A percentile compares a stretch with the other conserved stretches of the same genome.
phyloP scores from a whole-genome alignment of 2,888 invertebrate genomes.

The Noctua janthe region DNA sequence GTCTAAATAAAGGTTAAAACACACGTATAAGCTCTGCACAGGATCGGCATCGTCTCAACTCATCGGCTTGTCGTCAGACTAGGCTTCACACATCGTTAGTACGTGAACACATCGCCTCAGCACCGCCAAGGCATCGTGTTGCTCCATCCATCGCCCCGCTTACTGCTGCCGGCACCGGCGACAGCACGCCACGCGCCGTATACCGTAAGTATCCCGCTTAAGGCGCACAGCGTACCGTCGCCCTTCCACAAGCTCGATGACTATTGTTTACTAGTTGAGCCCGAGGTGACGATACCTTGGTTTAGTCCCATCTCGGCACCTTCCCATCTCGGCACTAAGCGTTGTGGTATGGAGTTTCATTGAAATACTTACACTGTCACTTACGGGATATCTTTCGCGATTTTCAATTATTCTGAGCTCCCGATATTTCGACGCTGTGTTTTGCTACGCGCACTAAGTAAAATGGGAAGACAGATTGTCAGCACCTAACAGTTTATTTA shows the following conservation, averaged over 20 bases:
- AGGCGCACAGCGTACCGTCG: background rate
- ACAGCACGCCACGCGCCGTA: background rate
- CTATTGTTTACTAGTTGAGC: background rate
- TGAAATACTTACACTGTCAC: background rate
- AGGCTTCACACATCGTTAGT: background rate
- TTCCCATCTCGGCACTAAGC: too few relatives aligned
- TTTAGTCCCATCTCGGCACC: too few relatives aligned
- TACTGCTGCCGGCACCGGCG: background rate
- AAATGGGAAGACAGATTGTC: too few relatives aligned
- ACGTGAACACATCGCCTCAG: background rate
- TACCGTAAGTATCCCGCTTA: background rate
- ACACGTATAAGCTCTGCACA: background rate
- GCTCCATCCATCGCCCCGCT: background rate
- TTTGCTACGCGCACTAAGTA: too few relatives aligned
- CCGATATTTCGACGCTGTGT: too few relatives aligned
- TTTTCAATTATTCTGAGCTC: too few relatives aligned
- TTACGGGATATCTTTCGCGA: too few relatives aligned
- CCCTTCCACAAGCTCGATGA: background rate
- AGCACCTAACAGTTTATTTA: too few relatives aligned
- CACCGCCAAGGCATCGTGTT: background rate
- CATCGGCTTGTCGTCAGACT: background rate
- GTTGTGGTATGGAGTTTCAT: background rate
- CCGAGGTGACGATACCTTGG: background rate
- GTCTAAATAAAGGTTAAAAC: conserved; percentile 1
- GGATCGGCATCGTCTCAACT: background rate